Conservation (phyloP, 2,888 invertebrate genomes). For the Pseudococcus viburni region DNA sequence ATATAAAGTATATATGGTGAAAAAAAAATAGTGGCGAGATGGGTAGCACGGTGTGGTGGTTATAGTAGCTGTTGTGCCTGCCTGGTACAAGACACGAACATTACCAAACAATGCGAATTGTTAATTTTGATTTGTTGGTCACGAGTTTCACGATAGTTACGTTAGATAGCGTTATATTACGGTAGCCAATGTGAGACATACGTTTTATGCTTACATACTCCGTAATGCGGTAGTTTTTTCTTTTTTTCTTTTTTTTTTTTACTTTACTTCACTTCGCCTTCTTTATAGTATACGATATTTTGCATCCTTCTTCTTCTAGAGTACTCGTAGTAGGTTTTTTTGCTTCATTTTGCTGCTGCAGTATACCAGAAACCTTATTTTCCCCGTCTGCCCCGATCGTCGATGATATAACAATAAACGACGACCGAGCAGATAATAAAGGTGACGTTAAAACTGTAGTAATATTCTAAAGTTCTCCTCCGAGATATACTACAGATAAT, state of each 20-base stretch:
- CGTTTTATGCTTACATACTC: constrained; percentile 4
- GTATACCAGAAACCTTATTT: not conserved
- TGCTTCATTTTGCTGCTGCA: not conserved
- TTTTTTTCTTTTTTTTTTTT: constrained; percentile 15
- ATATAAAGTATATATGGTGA: not conserved
- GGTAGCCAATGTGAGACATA: constrained; percentile 65
- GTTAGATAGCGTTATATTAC: constrained; percentile 66
- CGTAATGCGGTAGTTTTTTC: constrained; percentile 11
- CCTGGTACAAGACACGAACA: constrained; percentile 65
- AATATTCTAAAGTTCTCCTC: not conserved
- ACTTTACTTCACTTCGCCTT: not conserved
- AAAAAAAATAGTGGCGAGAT: constrained; percentile 39
- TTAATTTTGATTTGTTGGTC: constrained; percentile 66
- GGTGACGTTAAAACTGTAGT: constrained; percentile 35
- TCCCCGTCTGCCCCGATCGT: not conserved
- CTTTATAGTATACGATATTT: not conserved
- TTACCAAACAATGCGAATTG: constrained; percentile 66
- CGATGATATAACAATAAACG: constrained; percentile 56
- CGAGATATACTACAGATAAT: too few species aligned
- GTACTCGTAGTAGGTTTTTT: not conserved
- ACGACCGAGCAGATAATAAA: constrained; percentile 45
- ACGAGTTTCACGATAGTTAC: constrained; percentile 66
- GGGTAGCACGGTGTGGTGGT: constrained; percentile 53
- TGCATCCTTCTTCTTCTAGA: not conserved
- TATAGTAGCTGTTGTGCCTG: constrained; percentile 59